phyloP scores from a whole-genome alignment of 2,113 vertebrate genomes.

The Labeo rohita region DNA sequence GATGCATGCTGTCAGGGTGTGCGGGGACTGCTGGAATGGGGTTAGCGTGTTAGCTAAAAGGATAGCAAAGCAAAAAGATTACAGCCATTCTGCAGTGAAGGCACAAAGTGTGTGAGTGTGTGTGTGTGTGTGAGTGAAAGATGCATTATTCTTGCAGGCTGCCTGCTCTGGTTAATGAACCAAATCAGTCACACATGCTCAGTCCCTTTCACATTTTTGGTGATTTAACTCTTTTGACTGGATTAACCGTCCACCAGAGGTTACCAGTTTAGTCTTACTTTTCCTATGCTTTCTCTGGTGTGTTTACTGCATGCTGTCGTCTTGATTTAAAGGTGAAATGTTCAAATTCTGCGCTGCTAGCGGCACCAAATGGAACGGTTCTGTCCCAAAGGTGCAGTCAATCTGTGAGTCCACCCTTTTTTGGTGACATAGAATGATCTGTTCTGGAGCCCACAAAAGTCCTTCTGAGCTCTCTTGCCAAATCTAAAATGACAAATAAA shows the following conservation, averaged over 20 bases:
- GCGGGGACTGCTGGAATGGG: background rate
- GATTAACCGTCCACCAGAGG: background rate
- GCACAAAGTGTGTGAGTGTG: background rate
- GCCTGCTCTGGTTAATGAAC: slow-evolving; percentile 13
- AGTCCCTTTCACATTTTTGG: background rate
- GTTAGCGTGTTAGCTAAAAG: background rate
- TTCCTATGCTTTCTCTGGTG: background rate
- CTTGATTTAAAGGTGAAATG: background rate
- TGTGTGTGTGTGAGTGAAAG: background rate
- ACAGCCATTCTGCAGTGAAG: slow-evolving; percentile 5
- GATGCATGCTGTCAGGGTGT: background rate
- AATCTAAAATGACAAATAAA: background rate
- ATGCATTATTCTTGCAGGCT: slow-evolving; percentile 26
- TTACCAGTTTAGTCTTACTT: slow-evolving; percentile 1
- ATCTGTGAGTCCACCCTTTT: background rate
- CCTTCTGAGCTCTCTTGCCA: background rate
- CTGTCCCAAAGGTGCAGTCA: background rate
- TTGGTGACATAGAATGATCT: background rate
- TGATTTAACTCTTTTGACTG: background rate
- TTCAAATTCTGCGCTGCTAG: background rate
- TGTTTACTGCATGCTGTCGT: background rate
- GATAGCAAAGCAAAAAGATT: slow-evolving; percentile 17
- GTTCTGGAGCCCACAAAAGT: background rate
- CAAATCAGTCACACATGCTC: slow-evolving; percentile 25
- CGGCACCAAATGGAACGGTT: background rate